Conservation (phyloP, 1,140 invertebrate species). For the Dendroctonus ponderosae region DNA sequence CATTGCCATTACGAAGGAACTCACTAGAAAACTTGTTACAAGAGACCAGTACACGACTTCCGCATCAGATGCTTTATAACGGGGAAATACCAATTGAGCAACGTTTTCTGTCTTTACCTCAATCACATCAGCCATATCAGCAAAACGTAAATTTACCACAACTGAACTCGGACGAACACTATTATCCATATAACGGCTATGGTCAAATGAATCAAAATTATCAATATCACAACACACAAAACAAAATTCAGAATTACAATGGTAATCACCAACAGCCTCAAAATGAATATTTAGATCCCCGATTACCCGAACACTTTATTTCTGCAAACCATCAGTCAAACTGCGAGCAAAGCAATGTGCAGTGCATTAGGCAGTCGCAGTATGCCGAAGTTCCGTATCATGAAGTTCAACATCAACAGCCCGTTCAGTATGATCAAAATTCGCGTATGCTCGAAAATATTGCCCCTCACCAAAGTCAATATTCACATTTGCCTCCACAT, state of each 20-base stretch:
- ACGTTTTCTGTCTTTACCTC: not conserved
- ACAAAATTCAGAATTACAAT: no score
- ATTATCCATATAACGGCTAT: no score
- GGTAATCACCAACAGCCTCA: no score
- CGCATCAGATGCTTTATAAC: not conserved
- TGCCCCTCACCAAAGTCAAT: not conserved
- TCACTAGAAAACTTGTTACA: slow-evolving; percentile 39
- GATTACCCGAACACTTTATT: no score
- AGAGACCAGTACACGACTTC: no score
- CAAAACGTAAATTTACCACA: not conserved
- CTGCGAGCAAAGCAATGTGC: not conserved
- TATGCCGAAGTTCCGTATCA: not conserved
- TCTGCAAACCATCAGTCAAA: no score
- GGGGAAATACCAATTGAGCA: not conserved
- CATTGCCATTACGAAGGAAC: slow-evolving; percentile 37
- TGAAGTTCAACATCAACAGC: not conserved
- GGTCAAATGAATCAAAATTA: no score
- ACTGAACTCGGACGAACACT: no score
- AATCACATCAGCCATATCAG: not conserved
- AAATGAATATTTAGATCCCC: no score
- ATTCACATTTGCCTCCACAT: not conserved
- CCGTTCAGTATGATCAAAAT: no score
- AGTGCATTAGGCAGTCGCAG: not conserved
- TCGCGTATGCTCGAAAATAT: no score
- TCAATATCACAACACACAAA: no score